Percentiles rank a stretch among this genome's conserved stretches.
phyloP scores from a whole-genome alignment of 2,888 invertebrate genomes.

The Amphipyra tragopoginis region DNA sequence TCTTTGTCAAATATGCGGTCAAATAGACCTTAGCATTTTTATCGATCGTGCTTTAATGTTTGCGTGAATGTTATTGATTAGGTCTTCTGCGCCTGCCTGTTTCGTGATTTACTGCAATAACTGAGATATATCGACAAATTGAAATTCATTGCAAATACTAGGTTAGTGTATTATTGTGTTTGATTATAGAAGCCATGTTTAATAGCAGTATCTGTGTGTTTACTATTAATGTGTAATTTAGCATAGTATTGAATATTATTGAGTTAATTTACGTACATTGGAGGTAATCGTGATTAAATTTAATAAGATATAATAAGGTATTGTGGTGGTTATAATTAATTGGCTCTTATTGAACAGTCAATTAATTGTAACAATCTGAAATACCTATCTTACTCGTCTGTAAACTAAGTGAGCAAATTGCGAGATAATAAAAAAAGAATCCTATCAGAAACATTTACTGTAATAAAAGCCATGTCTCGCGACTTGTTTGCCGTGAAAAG shows the following conservation, averaged over 20 bases:
- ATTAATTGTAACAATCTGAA: too few species aligned
- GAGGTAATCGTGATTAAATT: constrained; percentile 8
- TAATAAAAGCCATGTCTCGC: too few species aligned
- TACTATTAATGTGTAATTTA: constrained; percentile 17
- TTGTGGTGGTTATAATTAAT: too few species aligned
- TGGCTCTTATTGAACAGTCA: too few species aligned
- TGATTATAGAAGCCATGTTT: constrained; percentile 6
- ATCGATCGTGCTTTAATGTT: neutral
- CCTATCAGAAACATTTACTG: too few species aligned
- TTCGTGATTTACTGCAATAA: constrained; percentile 13
- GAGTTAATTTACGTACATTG: constrained; percentile 4
- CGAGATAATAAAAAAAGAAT: too few species aligned
- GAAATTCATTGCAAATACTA: constrained; percentile 25
- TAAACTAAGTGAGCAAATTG: too few species aligned
- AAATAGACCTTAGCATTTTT: too few species aligned
- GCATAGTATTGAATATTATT: constrained; percentile 19
- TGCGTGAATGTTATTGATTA: neutral
- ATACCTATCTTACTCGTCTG: too few species aligned
- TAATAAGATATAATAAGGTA: constrained; percentile 17
- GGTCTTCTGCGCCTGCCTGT: neutral
- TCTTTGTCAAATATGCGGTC: too few species aligned
- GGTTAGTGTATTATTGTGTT: constrained; percentile 18
- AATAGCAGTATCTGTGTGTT: constrained; percentile 8
- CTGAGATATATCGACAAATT: constrained; percentile 28
- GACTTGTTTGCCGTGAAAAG: too few species aligned